Conservation (phyloP, 2,797 vertebrate genomes). For the Falco peregrinus region DNA sequence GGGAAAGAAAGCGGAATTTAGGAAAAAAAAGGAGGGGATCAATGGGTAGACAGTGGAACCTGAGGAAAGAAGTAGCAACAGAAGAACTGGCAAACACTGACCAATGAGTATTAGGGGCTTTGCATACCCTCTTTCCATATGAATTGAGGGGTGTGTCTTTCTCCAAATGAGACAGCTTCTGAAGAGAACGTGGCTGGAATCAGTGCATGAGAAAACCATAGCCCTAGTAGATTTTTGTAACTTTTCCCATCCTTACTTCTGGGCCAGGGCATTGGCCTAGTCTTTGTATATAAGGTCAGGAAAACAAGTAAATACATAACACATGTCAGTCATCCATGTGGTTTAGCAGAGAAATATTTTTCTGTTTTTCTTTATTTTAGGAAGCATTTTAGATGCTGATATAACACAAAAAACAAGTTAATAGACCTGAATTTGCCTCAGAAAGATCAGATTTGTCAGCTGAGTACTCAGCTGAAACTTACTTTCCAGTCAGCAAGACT, state of each 20-base stretch:
- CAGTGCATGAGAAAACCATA: not conserved
- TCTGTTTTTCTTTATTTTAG: not conserved
- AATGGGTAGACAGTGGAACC: not conserved
- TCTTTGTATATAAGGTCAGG: not conserved
- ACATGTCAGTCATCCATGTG: not conserved
- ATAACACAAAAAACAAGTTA: not conserved
- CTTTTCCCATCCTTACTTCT: not conserved
- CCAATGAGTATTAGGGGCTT: not conserved
- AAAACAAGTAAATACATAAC: not conserved
- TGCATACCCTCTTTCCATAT: not conserved
- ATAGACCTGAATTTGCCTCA: not conserved
- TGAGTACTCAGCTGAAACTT: not conserved
- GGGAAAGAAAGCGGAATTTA: not conserved
- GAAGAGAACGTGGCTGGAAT: not conserved
- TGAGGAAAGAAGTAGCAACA: not conserved
- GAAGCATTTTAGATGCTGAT: not conserved
- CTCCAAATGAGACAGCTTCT: not conserved
- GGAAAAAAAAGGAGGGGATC: not conserved
- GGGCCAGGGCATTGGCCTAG: not conserved
- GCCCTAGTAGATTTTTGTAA: not conserved
- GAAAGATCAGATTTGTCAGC: not conserved
- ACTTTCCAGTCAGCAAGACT: not conserved
- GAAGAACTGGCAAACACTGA: not conserved
- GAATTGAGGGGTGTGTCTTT: not conserved
- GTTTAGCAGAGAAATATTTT: not conserved